These are phyloP conservation scores for Drosophila ogumai DNA, from an alignment of 1,140 invertebrate genomes.

Conservation along the genomic window DNA sequence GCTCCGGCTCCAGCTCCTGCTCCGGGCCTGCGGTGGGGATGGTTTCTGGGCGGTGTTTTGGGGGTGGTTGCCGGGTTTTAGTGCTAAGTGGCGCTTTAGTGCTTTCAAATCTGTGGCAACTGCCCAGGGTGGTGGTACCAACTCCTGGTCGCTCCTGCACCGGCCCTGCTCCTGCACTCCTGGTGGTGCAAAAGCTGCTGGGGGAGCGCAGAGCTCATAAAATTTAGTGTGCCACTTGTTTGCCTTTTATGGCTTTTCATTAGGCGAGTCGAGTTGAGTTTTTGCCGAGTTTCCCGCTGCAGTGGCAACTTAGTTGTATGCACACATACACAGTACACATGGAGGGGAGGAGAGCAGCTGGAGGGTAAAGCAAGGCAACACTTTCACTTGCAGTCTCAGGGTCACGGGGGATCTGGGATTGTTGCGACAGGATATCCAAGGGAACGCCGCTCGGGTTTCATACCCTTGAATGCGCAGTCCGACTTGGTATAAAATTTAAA, in stretches of 20 bases:
- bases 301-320: slow-evolving; percentile 60
- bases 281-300: slow-evolving; percentile 58
- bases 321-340: slow-evolving; percentile 5
- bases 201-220: slow-evolving; percentile 52
- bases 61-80: slow-evolving; percentile 50
- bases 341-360: neutral
- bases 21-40: neutral
- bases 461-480: slow-evolving; percentile 16
- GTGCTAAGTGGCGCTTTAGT: slow-evolving; percentile 78
- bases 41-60: slow-evolving; percentile 22
- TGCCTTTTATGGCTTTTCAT: slow-evolving; percentile 81
- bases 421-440: neutral
- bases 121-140: slow-evolving; percentile 35
- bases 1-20: neutral
- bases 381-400: slow-evolving; percentile 32
- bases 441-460: neutral
- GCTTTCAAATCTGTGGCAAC: slow-evolving; percentile 73
- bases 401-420: slow-evolving; percentile 12
- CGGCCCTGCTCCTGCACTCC: neutral
- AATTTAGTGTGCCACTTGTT: slow-evolving; percentile 80
- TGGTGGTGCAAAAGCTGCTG: slow-evolving; percentile 28
- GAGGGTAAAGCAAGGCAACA: slow-evolving; percentile 20
- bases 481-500: slow-evolving; percentile 73
- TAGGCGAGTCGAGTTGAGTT: slow-evolving; percentile 48
- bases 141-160: neutral